phyloP scores from a whole-genome alignment of 2,888 invertebrate genomes.

The Acrobasis consociella region DNA sequence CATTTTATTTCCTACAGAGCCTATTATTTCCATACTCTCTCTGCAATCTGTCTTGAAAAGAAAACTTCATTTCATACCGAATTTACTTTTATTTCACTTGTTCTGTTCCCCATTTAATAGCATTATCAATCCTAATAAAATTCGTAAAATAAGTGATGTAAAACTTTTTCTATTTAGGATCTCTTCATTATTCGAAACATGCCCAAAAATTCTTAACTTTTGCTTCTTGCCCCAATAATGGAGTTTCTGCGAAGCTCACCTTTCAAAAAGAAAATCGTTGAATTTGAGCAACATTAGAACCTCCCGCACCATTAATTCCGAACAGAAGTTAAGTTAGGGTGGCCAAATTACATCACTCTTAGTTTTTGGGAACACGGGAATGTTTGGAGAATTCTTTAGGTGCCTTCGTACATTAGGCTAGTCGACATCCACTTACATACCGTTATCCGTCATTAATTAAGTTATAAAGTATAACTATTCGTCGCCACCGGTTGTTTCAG shows the following conservation, averaged over 20 bases:
- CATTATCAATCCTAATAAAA: slow-evolving; percentile 29
- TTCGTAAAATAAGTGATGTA: slow-evolving; percentile 30
- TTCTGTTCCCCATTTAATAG: background rate
- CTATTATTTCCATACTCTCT: background rate
- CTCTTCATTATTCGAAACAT: slow-evolving; percentile 49
- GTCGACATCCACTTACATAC: too few species aligned
- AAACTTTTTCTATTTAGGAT: slow-evolving; percentile 45
- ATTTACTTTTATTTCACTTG: background rate
- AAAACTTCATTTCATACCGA: background rate
- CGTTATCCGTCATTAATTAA: too few species aligned
- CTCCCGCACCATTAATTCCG: slow-evolving; percentile 62
- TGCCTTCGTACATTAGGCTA: too few species aligned
- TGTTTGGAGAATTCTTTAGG: slow-evolving; percentile 56
- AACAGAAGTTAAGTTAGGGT: slow-evolving; percentile 56
- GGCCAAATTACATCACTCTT: slow-evolving; percentile 68
- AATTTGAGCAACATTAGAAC: slow-evolving; percentile 51
- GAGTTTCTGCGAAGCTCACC: slow-evolving; percentile 37
- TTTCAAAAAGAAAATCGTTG: slow-evolving; percentile 44
- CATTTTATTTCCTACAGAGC: background rate
- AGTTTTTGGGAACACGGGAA: slow-evolving; percentile 57
- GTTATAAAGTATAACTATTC: too few species aligned
- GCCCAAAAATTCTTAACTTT: slow-evolving; percentile 41
- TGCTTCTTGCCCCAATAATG: slow-evolving; percentile 34
- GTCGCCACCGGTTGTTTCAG: too few species aligned
- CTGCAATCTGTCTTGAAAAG: background rate